phyloP scores from a whole-genome alignment of 2,888 invertebrate species.

The Erebia aethiops region DNA sequence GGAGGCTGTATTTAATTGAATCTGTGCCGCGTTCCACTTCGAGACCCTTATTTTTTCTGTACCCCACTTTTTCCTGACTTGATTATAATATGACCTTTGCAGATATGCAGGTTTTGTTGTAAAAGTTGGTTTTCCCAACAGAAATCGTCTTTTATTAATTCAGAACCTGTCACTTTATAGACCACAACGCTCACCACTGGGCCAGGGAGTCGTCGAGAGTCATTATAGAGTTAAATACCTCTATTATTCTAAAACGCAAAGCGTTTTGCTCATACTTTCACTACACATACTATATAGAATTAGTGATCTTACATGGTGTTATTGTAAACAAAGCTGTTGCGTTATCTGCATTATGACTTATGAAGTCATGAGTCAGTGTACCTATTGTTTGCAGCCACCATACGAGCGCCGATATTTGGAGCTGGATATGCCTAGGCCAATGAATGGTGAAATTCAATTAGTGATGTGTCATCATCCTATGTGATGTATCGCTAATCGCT shows the following conservation, averaged over 20 bases:
- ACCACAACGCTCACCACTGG: too few relatives aligned
- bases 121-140: not conserved
- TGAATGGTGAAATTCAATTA: conserved; percentile 46
- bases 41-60: conserved; percentile 29
- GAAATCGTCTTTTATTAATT: not conserved
- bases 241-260: not conserved
- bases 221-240: too few relatives aligned
- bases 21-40: conserved; percentile 50
- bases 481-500: conserved; percentile 28
- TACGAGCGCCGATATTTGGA: conserved; percentile 58
- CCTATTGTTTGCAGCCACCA: conserved; percentile 59
- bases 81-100: conserved; percentile 18
- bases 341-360: conserved; percentile 61
- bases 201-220: too few relatives aligned
- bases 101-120: conserved; percentile 14
- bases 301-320: conserved; percentile 43
- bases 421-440: conserved; percentile 44
- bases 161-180: not conserved
- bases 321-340: conserved; percentile 58
- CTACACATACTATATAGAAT: not conserved
- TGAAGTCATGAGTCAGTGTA: conserved; percentile 68
- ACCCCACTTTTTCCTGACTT: conserved; percentile 31
- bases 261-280: conserved; percentile 13
- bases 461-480: conserved; percentile 40
- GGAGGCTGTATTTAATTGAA: conserved; percentile 62